Percentiles rank a stretch among this genome's conserved stretches.
Evolutionary conservation across 2,888 invertebrate species (phyloP).

Genomic region (Sarcophaga caerulescens): DNA sequence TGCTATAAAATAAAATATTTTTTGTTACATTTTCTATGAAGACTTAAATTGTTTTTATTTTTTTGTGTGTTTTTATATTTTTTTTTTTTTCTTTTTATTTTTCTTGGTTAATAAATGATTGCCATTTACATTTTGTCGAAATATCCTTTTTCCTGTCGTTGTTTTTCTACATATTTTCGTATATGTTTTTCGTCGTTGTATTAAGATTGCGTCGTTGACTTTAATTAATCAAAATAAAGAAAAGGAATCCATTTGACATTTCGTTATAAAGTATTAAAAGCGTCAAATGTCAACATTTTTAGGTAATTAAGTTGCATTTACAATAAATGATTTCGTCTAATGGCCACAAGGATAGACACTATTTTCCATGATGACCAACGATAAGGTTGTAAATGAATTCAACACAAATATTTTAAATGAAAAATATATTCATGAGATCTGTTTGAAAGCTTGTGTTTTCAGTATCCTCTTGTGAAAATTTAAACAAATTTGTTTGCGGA

Average conservation of each 20-base stretch:
- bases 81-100: neutral
- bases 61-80: neutral
- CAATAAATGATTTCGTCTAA: conserved; percentile 64
- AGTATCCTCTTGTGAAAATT: too few species aligned
- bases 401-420: neutral
- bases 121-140: conserved; percentile 36
- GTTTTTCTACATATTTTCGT: conserved; percentile 21
- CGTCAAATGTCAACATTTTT: conserved; percentile 69
- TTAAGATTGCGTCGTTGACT: conserved; percentile 58
- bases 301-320: conserved; percentile 71
- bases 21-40: neutral
- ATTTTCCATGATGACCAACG: neutral
- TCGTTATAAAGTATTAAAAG: conserved; percentile 62
- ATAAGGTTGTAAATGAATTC: neutral
- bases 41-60: neutral
- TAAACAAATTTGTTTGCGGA: too few species aligned
- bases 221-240: conserved; percentile 65
- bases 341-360: conserved; percentile 33
- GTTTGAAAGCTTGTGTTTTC: too few species aligned
- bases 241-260: conserved; percentile 54
- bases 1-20: neutral
- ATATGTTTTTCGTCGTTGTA: conserved; percentile 33
- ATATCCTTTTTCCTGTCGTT: conserved; percentile 45
- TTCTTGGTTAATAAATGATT: neutral
- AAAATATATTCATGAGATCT: neutral